Base-by-base conservation (phyloP, 2,113 vertebrate genomes). In the Pteruthius melanotis region DNA sequence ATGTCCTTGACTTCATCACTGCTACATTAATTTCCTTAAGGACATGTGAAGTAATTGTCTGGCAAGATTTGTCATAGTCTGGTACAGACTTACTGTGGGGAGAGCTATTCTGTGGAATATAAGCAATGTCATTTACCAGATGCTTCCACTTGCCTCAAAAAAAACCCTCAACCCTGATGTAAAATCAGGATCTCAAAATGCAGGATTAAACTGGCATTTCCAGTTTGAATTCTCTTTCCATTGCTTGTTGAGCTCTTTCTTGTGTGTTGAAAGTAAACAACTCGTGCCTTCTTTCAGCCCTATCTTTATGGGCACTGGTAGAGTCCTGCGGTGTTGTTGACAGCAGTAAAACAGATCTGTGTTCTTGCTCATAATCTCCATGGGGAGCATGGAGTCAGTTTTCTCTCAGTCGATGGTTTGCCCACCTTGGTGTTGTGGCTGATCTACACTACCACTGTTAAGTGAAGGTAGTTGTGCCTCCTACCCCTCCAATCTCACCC, bases 1-100 rank as follows among this genome's bases (percentile, higher is more conserved):
- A 86, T 70, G 50, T 77, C 70, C 66, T 93, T 97, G 77, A 37
- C 64, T 88, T 88, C 79, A 44, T 89, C 79, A 27, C 27, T 76
- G 11, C 86, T 74, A 52, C 26, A 18, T 70, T 80, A 78, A 76
- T 94, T 96, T 93, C 39, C 49, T 83, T 94, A 90, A 65, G 49
- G 50, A 33, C 10, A 1, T 69, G 23, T 82, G 66, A 91, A 72
- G 63, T 95, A 72, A 93, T 94, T 0, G 0, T 91, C 87, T 93
- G 77, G 87, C 53, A 93, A 57, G 77, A 65, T 78, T 78, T 84
- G 39, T 92, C 37, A 3, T 59, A 70, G 56, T 39, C 74, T 87
- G 65, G 24, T 87, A 61, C 70, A 47, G 70, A 54, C n/a, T 64
- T 60, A 37, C 5, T 75, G n/a, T 45, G 35, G 18, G 30, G 57